Evolutionary conservation across 2,797 vertebrate genomes (phyloP), one percentile per base, ranked within the genome.

Genomic region (Gymnoscopelus microlampas): DNA sequence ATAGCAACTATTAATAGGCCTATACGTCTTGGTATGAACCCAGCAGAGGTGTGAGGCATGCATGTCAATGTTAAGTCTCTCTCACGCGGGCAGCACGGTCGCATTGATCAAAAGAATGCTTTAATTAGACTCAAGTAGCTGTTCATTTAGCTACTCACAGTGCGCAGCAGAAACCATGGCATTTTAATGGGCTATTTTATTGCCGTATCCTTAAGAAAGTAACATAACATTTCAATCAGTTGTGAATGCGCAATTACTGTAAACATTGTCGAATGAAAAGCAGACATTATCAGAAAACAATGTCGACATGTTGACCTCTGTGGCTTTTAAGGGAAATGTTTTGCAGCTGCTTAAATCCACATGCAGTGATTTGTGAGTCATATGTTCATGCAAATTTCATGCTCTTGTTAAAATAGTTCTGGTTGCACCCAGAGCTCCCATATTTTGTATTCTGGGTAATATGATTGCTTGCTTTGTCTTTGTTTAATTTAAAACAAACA

Each of bases 1-100:
- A 81, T 90, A 83, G 88, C 88, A 91, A 88, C 90, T 76, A 79
- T 85, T 89, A 90, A 88, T 85, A 89, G 86, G 63, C 61, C 47
- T 44, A 58, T 73, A 61, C 79, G 60, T 32, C 69, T 66, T 74
- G 66, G 71, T 80, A 76, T 78, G 80, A 78, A 72, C 62, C 32
- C 66, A 76, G 63, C 51, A 13, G 23, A 77, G 63, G 62, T 72
- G 74, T 70, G 64, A 58, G 53, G 19, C 48, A 15, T 19, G 15
- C 47, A 14, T 54, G 66, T 19, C 55, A 35, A 35, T 70, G 66
- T 35, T 19, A 53, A 63, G 62, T 60, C 9, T 51, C 61, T 73
- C 26, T 60, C 54, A 66, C 26, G 53, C 76, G 66, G 19, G 59
- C 12, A n/a, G 64, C 64, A 64, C 55, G 39, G 51, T 24, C 23